Evolutionary conservation across 1,140 invertebrate genomes (phyloP).

Genomic region (Hetaerina americana): DNA sequence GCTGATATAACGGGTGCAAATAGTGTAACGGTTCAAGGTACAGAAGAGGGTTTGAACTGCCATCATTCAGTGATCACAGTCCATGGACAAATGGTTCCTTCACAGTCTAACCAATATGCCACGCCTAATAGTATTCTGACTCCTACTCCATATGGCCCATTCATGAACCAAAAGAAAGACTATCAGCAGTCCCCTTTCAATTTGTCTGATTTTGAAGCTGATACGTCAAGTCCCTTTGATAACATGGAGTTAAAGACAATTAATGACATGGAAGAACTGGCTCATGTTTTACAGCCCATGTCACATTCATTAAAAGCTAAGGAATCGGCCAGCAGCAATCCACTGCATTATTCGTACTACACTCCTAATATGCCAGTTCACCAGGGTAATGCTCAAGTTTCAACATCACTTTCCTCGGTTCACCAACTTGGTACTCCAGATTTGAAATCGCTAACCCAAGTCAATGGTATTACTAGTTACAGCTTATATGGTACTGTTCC

Average conservation of each 20-base stretch:
- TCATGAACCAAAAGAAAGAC: not conserved
- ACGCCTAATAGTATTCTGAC: conserved; percentile 14
- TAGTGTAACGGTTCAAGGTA: not conserved
- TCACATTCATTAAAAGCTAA: not conserved
- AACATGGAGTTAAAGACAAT: conserved; percentile 81
- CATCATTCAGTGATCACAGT: not conserved
- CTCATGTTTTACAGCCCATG: conserved; percentile 44
- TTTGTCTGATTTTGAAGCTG: conserved; percentile 72
- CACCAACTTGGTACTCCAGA: too few species aligned
- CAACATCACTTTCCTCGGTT: too few species aligned
- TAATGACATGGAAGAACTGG: conserved; percentile 76
- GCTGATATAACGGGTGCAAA: not conserved
- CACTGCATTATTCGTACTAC: conserved; percentile 8
- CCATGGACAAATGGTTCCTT: not conserved
- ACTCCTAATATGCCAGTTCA: not conserved
- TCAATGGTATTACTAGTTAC: conserved; percentile 9
- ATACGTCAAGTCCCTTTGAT: conserved; percentile 81
- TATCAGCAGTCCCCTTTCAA: conserved; percentile 30
- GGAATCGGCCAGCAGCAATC: conserved; percentile 7
- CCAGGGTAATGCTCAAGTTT: not conserved
- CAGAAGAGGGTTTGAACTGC: not conserved
- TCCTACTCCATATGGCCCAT: conserved; percentile 14
- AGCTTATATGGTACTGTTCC: conserved; percentile 5
- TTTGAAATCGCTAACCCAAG: too few species aligned
- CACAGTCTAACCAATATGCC: not conserved